These are phyloP conservation scores for Echiichthys vipera DNA, from an alignment of 2,797 vertebrate genomes.

Conservation along the genomic window DNA sequence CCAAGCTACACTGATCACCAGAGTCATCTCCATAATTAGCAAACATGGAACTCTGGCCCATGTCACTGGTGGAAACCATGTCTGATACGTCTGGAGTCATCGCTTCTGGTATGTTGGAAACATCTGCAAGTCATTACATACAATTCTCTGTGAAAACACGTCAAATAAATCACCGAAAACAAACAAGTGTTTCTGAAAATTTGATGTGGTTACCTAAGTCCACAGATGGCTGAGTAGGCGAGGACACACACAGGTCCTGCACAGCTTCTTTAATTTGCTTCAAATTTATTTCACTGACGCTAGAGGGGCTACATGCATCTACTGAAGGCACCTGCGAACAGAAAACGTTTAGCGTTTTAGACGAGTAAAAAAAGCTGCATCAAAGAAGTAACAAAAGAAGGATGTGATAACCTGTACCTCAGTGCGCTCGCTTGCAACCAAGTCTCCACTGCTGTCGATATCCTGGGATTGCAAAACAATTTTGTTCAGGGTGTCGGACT, in stretches of 20 bases:
- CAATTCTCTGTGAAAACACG: neutral
- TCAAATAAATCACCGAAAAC: neutral
- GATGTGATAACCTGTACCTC: constrained; percentile 72
- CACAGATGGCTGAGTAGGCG: constrained; percentile 87
- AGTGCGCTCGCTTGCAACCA: constrained; percentile 72
- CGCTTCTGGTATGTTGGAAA: constrained; percentile 50
- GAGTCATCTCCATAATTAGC: constrained; percentile 66
- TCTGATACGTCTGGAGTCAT: constrained; percentile 66
- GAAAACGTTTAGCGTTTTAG: neutral
- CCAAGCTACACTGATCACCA: constrained; percentile 61
- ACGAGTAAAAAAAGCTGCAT: accelerated
- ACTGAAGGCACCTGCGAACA: constrained; percentile 82
- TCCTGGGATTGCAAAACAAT: constrained; percentile 51
- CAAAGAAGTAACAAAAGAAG: neutral
- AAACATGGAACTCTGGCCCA: constrained; percentile 64
- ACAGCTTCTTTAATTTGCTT: constrained; percentile 41
- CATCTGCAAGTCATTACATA: constrained; percentile 56
- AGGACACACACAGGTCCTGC: constrained; percentile 79
- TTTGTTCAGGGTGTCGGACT: constrained; percentile 57
- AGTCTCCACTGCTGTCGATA: constrained; percentile 36
- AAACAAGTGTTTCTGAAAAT: neutral
- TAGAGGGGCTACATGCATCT: constrained; percentile 70
- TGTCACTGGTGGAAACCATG: constrained; percentile 60
- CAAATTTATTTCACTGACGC: constrained; percentile 38
- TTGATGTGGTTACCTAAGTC: constrained; percentile 84